phyloP scores from a whole-genome alignment of 2,113 vertebrate species.

The Tympanuchus pallidicinctus region DNA sequence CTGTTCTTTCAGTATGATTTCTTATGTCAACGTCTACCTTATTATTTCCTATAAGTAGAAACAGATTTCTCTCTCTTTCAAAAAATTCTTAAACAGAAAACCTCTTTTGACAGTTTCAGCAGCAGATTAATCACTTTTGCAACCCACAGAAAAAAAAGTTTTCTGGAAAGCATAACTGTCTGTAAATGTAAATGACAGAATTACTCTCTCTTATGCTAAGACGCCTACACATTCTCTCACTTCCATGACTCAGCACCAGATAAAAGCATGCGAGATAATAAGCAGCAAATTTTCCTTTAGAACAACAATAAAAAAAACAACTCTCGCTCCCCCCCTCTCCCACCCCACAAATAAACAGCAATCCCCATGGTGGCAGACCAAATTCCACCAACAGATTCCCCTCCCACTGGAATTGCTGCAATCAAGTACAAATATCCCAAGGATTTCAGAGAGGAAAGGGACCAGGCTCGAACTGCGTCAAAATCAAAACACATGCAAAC shows the following conservation, averaged over 20 bases:
- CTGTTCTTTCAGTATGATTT: constrained; percentile 14
- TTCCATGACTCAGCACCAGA: constrained; percentile 82
- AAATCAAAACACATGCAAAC: constrained; percentile 56
- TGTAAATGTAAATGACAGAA: constrained; percentile 78
- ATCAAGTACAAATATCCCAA: constrained; percentile 8
- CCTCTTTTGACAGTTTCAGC: constrained; percentile 74
- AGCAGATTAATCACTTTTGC: constrained; percentile 79
- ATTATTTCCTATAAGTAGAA: constrained; percentile 70
- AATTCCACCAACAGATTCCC: constrained; percentile 22
- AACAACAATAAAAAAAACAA: constrained; percentile 6
- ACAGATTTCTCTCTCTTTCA: constrained; percentile 58
- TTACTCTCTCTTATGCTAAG: constrained; percentile 77
- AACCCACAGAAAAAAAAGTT: constrained; percentile 76
- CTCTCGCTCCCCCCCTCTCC: too few species aligned
- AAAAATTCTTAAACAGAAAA: constrained; percentile 74
- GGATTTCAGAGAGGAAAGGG: neutral
- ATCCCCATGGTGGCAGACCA: neutral
- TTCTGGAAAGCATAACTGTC: constrained; percentile 85
- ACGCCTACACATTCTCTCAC: constrained; percentile 80
- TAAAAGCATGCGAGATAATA: constrained; percentile 71
- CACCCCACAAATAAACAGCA: neutral
- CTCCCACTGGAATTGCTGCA: neutral
- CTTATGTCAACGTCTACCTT: constrained; percentile 37
- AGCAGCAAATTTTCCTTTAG: constrained; percentile 68
- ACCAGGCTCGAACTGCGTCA: neutral